These are phyloP conservation scores for Epinephelus moara DNA, from an alignment of 2,113 vertebrate species.

Conservation along the genomic window DNA sequence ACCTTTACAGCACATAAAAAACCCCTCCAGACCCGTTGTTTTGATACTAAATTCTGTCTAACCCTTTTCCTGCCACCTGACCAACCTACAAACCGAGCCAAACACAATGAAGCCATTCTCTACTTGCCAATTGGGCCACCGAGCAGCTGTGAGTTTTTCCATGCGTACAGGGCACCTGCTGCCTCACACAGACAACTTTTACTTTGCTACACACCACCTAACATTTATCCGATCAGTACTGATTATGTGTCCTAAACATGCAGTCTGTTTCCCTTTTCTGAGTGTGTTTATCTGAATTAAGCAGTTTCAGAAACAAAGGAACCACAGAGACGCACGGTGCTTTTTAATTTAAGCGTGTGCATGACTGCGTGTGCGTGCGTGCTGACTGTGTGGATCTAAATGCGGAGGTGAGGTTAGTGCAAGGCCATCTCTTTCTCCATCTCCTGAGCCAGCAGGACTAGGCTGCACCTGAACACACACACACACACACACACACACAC, in stretches of 20 bases:
- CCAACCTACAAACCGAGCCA: slow-evolving; percentile 18
- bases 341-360: slow-evolving; percentile 12
- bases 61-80: slow-evolving; percentile 64
- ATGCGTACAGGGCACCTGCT: slow-evolving; percentile 52
- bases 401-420: slow-evolving; percentile 73
- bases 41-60: slow-evolving; percentile 38
- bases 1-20: slow-evolving; percentile 41
- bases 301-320: slow-evolving; percentile 7
- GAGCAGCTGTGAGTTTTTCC: slow-evolving; percentile 41
- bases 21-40: slow-evolving; percentile 29
- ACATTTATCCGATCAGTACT: background rate
- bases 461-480: slow-evolving; percentile 40
- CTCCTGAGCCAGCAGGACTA: slow-evolving; percentile 77
- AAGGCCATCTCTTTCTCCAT: slow-evolving; percentile 71
- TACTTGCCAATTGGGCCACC: slow-evolving; percentile 62
- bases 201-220: background rate
- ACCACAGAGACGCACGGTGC: background rate
- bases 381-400: slow-evolving; percentile 71
- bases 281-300: background rate
- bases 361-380: background rate
- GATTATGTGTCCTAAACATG: background rate
- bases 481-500: slow-evolving; percentile 24
- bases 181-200: slow-evolving; percentile 32
- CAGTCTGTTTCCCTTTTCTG: background rate
- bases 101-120: slow-evolving; percentile 60